These are phyloP conservation scores for Thecophora atra DNA, from an alignment of 2,888 invertebrate genomes.

Conservation along the genomic window DNA sequence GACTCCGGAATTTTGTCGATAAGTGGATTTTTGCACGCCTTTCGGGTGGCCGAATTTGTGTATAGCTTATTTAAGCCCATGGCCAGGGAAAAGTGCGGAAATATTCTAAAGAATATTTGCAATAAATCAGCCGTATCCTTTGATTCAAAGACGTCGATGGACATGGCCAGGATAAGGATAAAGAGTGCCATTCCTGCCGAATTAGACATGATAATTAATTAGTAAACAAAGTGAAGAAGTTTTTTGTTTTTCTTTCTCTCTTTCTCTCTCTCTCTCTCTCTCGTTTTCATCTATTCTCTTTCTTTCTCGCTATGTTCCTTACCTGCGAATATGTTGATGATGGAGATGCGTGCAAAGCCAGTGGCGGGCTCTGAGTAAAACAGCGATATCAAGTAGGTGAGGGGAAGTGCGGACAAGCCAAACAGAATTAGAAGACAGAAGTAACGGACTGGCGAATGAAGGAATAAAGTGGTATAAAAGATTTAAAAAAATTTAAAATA, in stretches of 20 bases:
- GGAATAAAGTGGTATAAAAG: not conserved
- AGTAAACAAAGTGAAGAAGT: not conserved
- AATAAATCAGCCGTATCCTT: constrained; percentile 70
- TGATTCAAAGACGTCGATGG: constrained; percentile 71
- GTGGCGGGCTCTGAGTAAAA: constrained; percentile 78
- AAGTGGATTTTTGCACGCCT: constrained; percentile 51
- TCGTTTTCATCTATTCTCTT: too few relatives aligned
- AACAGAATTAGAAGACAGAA: constrained; percentile 74
- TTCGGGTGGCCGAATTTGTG: constrained; percentile 51
- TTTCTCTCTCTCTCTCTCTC: too few relatives aligned
- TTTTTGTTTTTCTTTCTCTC: too few relatives aligned
- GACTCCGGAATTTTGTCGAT: constrained; percentile 46
- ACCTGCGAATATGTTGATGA: constrained; percentile 80
- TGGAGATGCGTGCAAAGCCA: constrained; percentile 78
- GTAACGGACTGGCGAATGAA: constrained; percentile 66
- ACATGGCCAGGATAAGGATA: constrained; percentile 75
- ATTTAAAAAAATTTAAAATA: not conserved
- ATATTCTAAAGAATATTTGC: constrained; percentile 74
- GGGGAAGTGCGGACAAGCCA: constrained; percentile 77
- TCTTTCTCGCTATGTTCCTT: too few relatives aligned
- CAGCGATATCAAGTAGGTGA: constrained; percentile 76
- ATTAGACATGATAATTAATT: constrained; percentile 49
- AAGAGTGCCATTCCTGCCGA: constrained; percentile 75
- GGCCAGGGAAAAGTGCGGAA: constrained; percentile 76
- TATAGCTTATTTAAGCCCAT: constrained; percentile 65